Evolutionary conservation across 2,113 vertebrate genomes (phyloP).

Genomic region (Corythornis madagascariensis): DNA sequence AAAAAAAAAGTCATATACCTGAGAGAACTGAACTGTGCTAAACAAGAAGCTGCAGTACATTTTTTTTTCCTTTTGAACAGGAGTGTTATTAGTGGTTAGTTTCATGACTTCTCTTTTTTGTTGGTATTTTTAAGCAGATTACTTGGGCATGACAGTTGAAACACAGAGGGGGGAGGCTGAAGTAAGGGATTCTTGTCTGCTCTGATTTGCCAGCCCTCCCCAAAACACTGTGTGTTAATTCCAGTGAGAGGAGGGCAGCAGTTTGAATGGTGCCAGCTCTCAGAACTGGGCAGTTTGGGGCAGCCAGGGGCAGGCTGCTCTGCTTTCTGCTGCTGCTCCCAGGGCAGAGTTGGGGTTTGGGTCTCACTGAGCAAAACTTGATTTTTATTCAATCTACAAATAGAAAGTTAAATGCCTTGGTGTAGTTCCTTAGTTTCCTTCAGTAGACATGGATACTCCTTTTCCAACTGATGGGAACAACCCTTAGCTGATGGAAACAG

Average conservation of each 20-base stretch:
- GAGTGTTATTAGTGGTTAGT: neutral
- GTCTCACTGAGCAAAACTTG: neutral
- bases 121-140: neutral
- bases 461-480: neutral
- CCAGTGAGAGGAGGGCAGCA: neutral
- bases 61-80: neutral
- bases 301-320: neutral
- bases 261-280: too few relatives aligned
- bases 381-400: neutral
- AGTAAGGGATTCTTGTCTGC: neutral
- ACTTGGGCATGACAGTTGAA: neutral
- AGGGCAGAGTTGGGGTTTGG: neutral
- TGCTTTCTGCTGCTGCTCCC: neutral
- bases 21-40: neutral
- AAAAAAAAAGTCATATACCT: neutral
- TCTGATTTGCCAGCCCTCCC: neutral
- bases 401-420: neutral
- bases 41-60: neutral
- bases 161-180: neutral
- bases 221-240: neutral
- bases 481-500: neutral
- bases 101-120: neutral
- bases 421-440: too few relatives aligned
- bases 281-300: fast-evolving
- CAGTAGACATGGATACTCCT: neutral